phyloP scores from a whole-genome alignment of 2,888 invertebrate species.

The Scaeva pyrastri region DNA sequence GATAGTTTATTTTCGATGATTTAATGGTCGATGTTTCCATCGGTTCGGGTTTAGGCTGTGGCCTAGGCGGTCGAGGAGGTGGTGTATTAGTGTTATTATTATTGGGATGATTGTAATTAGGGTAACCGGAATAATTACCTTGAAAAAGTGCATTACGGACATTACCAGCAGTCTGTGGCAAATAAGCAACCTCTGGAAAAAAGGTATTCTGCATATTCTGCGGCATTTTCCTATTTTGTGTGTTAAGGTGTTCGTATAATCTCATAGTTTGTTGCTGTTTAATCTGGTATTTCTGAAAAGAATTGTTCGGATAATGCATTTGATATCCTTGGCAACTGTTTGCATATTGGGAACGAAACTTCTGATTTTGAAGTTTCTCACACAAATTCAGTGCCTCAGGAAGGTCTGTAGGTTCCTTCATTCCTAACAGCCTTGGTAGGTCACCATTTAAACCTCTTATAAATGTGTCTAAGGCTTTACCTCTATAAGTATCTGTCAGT shows the following conservation, averaged over 20 bases:
- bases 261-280: too few species aligned
- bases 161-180: background rate
- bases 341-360: constrained; percentile 10
- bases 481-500: background rate
- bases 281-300: too few species aligned
- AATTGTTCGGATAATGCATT: too few species aligned
- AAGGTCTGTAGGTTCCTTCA: constrained; percentile 10
- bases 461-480: background rate
- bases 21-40: too few species aligned
- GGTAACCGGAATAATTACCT: too few species aligned
- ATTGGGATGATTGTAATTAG: too few species aligned
- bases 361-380: background rate
- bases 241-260: too few species aligned
- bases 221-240: background rate
- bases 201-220: background rate
- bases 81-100: too few species aligned
- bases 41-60: too few species aligned
- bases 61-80: too few species aligned
- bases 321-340: background rate
- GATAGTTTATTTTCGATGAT: too few species aligned
- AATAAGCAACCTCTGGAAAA: background rate
- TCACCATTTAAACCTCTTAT: constrained; percentile 16
- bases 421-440: constrained; percentile 1
- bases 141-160: background rate
- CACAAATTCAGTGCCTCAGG: constrained; percentile 7